Percentiles rank a stretch among this genome's conserved stretches.
phyloP scores from a whole-genome alignment of 2,888 invertebrate species.

The Drosophila neotestacea region DNA sequence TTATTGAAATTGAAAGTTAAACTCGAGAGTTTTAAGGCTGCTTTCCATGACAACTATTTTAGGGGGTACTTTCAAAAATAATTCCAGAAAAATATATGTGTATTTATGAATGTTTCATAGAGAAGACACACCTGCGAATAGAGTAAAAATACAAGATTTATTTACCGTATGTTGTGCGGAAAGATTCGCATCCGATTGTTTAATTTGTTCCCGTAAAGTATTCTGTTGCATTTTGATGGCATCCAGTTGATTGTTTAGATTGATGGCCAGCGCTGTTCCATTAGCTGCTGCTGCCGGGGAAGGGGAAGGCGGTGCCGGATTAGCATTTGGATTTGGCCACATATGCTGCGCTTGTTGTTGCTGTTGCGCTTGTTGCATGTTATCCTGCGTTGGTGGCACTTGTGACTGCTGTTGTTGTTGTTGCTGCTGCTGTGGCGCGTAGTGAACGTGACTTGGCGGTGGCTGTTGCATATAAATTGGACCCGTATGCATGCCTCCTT shows the following conservation, averaged over 20 bases:
- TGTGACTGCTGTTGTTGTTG: conserved; percentile 51
- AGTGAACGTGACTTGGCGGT: conserved; percentile 67
- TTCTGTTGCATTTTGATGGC: conserved; percentile 91
- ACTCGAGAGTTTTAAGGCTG: conserved; percentile 18
- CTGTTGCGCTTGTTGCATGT: conserved; percentile 51
- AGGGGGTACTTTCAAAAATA: conserved; percentile 29
- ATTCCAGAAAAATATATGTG: conserved; percentile 26
- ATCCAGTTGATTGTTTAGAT: conserved; percentile 86
- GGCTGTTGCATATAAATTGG: conserved; percentile 66
- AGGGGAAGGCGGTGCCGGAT: not conserved
- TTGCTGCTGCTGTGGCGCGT: conserved; percentile 64
- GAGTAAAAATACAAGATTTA: conserved; percentile 37
- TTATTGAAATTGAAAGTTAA: not conserved
- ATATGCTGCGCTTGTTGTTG: conserved; percentile 57
- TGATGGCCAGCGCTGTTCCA: conserved; percentile 70
- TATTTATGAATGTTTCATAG: conserved; percentile 8
- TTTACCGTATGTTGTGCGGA: conserved; percentile 96
- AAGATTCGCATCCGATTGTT: conserved; percentile 97
- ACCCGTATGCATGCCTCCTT: conserved; percentile 85
- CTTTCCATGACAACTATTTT: conserved; percentile 29
- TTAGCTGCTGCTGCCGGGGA: conserved; percentile 42
- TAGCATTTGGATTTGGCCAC: conserved; percentile 55
- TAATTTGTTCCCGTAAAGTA: conserved; percentile 95
- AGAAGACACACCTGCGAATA: conserved; percentile 44
- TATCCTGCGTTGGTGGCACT: conserved; percentile 44